Evolutionary conservation across 2,113 vertebrate genomes (phyloP).

Genomic region (Petrocephalus microphthalmus): DNA sequence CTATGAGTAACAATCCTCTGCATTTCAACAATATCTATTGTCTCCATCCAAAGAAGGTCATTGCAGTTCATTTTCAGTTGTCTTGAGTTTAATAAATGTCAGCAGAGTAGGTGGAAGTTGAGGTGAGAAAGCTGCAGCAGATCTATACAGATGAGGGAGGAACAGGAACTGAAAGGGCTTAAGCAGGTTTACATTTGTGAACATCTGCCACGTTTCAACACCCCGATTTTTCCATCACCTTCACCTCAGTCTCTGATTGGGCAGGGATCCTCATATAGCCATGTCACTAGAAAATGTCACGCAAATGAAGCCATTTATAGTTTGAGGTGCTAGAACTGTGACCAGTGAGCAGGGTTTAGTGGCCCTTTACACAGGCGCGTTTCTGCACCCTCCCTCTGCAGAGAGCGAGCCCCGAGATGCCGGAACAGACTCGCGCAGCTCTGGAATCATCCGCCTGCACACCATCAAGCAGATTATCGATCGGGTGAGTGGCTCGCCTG

Average conservation of each 20-base stretch:
- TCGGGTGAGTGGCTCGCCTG: slow-evolving; percentile 65
- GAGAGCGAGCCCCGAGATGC: slow-evolving; percentile 95
- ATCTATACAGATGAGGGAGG: neutral
- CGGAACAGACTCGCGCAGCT: slow-evolving; percentile 88
- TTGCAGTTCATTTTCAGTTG: neutral
- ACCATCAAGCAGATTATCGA: slow-evolving; percentile 99
- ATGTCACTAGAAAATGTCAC: neutral
- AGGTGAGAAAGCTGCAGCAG: neutral
- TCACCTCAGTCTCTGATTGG: neutral
- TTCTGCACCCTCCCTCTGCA: slow-evolving; percentile 44
- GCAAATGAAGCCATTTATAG: neutral
- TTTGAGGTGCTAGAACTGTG: neutral
- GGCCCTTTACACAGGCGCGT: neutral
- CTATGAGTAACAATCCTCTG: neutral
- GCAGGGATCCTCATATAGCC: neutral
- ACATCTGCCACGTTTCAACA: neutral
- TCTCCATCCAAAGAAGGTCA: neutral
- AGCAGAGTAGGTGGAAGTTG: neutral
- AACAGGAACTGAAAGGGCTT: neutral
- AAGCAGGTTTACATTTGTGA: neutral
- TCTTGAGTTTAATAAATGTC: neutral
- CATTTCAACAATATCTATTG: neutral
- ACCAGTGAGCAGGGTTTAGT: neutral
- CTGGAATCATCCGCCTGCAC: slow-evolving; percentile 95
- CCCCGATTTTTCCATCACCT: neutral